Evolutionary conservation across 2,113 vertebrate genomes (phyloP).

Genomic region (Camelus dromedarius): DNA sequence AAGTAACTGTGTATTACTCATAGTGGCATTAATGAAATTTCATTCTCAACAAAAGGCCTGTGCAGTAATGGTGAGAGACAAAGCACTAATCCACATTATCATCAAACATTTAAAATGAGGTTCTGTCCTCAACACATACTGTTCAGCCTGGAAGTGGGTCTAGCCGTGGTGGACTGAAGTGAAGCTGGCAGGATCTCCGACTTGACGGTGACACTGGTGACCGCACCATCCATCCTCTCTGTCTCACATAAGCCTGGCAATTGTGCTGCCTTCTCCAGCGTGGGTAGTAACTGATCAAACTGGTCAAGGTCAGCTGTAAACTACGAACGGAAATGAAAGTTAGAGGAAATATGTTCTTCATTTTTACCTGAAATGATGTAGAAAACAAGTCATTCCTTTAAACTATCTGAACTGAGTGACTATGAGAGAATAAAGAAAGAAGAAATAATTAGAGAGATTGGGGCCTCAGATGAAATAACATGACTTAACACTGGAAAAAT

Average conservation of each 20-base stretch:
- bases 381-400: conserved; percentile 41
- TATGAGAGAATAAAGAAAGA: conserved; percentile 47
- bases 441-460: conserved; percentile 28
- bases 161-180: conserved; percentile 82
- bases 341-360: conserved; percentile 27
- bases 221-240: conserved; percentile 85
- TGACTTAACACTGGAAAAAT: conserved; percentile 21
- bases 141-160: conserved; percentile 85
- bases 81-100: not conserved
- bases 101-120: conserved; percentile 14
- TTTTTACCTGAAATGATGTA: conserved; percentile 22
- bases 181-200: conserved; percentile 87
- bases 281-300: conserved; percentile 92
- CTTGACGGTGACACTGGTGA: conserved; percentile 89
- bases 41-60: conserved; percentile 18
- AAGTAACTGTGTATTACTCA: not conserved
- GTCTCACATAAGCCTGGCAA: conserved; percentile 85
- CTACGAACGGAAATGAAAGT: conserved; percentile 70
- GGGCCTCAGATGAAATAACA: not conserved
- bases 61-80: not conserved
- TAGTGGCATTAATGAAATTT: not conserved
- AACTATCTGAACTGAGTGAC: conserved; percentile 45
- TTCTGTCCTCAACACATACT: conserved; percentile 81
- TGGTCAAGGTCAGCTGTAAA: conserved; percentile 91
- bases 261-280: conserved; percentile 89